A percentile compares a stretch with the other conserved stretches of the same genome.
Conservation (phyloP, 2,888 invertebrate genomes). For the Pheosia gnoma region DNA sequence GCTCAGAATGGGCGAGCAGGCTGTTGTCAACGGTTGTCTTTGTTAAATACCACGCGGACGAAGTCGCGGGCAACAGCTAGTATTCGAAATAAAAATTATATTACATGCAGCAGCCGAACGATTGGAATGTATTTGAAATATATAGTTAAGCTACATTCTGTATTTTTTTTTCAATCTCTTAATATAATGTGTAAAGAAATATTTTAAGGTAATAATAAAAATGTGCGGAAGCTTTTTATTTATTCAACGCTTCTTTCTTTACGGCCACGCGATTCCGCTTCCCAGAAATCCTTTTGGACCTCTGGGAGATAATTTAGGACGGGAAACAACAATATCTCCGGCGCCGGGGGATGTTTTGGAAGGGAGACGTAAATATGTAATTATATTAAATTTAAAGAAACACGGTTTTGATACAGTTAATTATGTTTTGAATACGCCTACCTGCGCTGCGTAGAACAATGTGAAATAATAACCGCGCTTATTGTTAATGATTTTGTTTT, state of each 20-base stretch:
- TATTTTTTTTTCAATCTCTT: slow-evolving; percentile 17
- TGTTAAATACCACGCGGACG: too few relatives aligned
- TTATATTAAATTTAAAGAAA: slow-evolving; percentile 34
- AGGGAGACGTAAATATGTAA: slow-evolving; percentile 36
- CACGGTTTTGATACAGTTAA: slow-evolving; percentile 39
- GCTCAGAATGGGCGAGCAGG: too few relatives aligned
- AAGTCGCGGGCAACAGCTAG: too few relatives aligned
- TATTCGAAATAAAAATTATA: too few relatives aligned
- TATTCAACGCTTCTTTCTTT: slow-evolving; percentile 43
- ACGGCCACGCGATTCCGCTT: slow-evolving; percentile 34
- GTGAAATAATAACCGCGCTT: background rate
- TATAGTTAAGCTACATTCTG: too few relatives aligned
- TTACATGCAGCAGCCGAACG: too few relatives aligned
- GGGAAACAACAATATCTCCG: slow-evolving; percentile 39
- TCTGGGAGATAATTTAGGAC: slow-evolving; percentile 40
- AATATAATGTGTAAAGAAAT: slow-evolving; percentile 29
- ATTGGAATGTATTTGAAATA: too few relatives aligned
- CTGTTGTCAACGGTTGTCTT: too few relatives aligned
- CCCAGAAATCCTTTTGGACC: slow-evolving; percentile 44
- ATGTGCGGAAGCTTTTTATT: slow-evolving; percentile 36
- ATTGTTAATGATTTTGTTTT: slow-evolving; percentile 2
- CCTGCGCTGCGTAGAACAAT: background rate
- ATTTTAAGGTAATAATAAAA: slow-evolving; percentile 40
- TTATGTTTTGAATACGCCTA: slow-evolving; percentile 11
- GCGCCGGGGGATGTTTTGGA: slow-evolving; percentile 24